These are phyloP conservation scores for Dermatemys mawii DNA, from an alignment of 2,113 vertebrate genomes.

Conservation along the genomic window DNA sequence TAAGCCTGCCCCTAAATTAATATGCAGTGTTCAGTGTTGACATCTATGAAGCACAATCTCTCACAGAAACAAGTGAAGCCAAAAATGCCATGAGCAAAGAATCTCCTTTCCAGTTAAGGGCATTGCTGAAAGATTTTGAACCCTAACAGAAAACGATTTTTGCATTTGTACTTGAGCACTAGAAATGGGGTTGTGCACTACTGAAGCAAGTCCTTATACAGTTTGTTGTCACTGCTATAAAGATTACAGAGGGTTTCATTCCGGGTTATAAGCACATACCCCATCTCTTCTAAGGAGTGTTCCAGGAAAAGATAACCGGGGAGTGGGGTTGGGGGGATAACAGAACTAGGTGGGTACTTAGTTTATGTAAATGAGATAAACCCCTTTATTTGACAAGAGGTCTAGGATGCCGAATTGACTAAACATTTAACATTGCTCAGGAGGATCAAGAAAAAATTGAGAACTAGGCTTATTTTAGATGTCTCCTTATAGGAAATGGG, in stretches of 20 bases:
- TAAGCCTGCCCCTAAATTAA: neutral
- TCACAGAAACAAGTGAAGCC: neutral
- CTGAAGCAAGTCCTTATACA: neutral
- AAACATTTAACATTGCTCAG: accelerated
- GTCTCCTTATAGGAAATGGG: neutral
- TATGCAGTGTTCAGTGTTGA: neutral
- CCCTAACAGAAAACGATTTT: neutral
- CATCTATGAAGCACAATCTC: neutral
- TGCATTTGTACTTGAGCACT: neutral
- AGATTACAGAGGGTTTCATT: neutral
- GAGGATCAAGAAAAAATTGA: neutral
- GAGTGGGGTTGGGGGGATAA: accelerated
- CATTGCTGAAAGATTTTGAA: neutral
- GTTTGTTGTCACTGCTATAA: neutral
- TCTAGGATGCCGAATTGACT: neutral
- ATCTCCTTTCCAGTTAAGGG: neutral
- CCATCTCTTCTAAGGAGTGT: neutral
- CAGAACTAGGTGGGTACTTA: neutral
- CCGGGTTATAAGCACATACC: neutral
- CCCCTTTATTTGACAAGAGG: neutral
- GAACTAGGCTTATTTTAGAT: neutral
- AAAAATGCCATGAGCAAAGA: neutral
- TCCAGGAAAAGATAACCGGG: neutral
- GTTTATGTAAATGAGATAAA: neutral
- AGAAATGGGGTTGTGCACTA: neutral